These are phyloP conservation scores for Girardia tigrina DNA, from an alignment of 2,888 invertebrate species.

Conservation along the genomic window DNA sequence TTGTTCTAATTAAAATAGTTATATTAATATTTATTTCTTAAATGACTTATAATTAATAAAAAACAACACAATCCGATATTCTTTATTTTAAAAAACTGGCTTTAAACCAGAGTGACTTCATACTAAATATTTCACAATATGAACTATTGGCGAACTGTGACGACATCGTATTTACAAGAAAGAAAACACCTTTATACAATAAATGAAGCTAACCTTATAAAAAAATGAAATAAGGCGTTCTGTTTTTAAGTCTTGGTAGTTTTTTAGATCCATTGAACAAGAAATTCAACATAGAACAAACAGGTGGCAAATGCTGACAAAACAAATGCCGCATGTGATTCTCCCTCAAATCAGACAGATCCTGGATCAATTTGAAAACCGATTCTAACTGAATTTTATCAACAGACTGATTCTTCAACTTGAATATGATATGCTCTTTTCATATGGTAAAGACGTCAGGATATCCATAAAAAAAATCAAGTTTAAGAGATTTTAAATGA, in stretches of 20 bases:
- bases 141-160: too few species aligned
- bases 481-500: too few species aligned
- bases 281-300: not conserved
- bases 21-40: too few species aligned
- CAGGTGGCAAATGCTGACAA: not conserved
- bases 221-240: not conserved
- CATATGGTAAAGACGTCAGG: not conserved
- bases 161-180: not conserved
- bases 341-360: not conserved
- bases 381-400: not conserved
- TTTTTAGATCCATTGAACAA: not conserved
- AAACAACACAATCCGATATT: too few species aligned
- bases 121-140: too few species aligned
- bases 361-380: not conserved
- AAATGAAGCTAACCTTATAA: not conserved
- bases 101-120: too few species aligned
- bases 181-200: not conserved
- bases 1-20: too few species aligned
- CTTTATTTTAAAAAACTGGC: too few species aligned
- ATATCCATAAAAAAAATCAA: not conserved
- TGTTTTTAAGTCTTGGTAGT: not conserved
- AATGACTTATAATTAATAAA: too few species aligned
- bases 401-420: not conserved
- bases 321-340: not conserved
- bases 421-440: not conserved